These are phyloP conservation scores for Pediacus dermestoides DNA, from an alignment of 2,888 invertebrate genomes.

Conservation along the genomic window DNA sequence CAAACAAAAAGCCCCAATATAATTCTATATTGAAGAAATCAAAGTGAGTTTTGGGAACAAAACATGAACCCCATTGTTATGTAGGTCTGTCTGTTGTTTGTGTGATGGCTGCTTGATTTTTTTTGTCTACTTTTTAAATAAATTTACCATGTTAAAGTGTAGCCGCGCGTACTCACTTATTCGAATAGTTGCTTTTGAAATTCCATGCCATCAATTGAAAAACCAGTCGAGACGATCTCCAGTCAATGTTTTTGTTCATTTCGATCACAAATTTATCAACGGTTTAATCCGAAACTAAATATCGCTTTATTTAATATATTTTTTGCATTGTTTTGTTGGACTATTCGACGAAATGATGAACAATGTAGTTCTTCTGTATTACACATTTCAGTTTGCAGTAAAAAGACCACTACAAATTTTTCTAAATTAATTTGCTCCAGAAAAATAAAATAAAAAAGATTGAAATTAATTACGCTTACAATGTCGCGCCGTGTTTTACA, in stretches of 20 bases:
- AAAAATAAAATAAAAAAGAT: no score
- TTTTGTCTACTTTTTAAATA: constrained; percentile 28
- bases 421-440: no score
- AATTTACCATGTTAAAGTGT: constrained; percentile 30
- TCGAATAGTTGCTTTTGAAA: constrained; percentile 18
- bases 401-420: no score
- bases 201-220: constrained; percentile 31
- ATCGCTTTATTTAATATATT: no score
- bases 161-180: constrained; percentile 13
- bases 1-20: constrained; percentile 3
- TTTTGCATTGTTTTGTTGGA: no score
- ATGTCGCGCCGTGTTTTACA: no score
- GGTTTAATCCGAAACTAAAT: constrained; percentile 23
- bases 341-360: no score
- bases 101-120: no score
- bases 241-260: constrained; percentile 28
- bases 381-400: no score
- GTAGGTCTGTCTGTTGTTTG: no score
- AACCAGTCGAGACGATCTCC: constrained; percentile 37
- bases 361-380: no score
- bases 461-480: no score
- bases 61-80: constrained; percentile 21
- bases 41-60: constrained; percentile 18
- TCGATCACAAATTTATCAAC: constrained; percentile 19
- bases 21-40: constrained; percentile 12